These are phyloP conservation scores for Habroteleia sp. DNA, from an alignment of 2,888 invertebrate species.

Conservation along the genomic window DNA sequence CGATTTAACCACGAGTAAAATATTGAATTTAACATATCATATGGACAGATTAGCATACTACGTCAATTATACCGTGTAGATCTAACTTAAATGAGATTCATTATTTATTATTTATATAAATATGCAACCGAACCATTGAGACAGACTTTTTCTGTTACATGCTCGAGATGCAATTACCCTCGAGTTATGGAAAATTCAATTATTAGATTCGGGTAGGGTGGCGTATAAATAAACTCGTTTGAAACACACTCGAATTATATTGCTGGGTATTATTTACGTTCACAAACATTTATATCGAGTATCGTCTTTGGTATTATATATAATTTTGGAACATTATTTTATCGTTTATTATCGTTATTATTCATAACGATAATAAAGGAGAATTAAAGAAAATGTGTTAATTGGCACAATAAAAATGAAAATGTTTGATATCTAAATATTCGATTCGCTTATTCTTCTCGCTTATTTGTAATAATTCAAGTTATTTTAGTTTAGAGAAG, in stretches of 20 bases:
- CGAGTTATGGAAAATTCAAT: constrained; percentile 21
- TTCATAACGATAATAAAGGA: too few species aligned
- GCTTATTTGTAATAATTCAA: too few species aligned
- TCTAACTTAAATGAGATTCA: constrained; percentile 23
- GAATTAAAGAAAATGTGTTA: too few species aligned
- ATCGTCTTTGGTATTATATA: background rate
- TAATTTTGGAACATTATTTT: background rate
- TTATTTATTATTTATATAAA: constrained; percentile 24
- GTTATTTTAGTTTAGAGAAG: too few species aligned
- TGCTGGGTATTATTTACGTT: background rate
- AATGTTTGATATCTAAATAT: too few species aligned
- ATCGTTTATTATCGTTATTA: too few species aligned
- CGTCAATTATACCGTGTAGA: constrained; percentile 25
- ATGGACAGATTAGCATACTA: constrained; percentile 39
- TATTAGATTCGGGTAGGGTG: constrained; percentile 10
- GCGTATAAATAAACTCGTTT: constrained; percentile 21
- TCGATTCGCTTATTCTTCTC: too few species aligned
- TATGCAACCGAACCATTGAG: constrained; percentile 17
- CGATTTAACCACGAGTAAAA: constrained; percentile 22
- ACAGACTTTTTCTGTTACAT: constrained; percentile 1
- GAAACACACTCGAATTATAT: background rate
- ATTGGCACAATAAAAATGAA: too few species aligned
- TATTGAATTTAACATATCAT: constrained; percentile 23
- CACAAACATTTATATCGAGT: background rate
- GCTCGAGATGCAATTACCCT: constrained; percentile 5